Evolutionary conservation across 2,888 invertebrate species (phyloP).

Genomic region (Argyresthia goedartella): DNA sequence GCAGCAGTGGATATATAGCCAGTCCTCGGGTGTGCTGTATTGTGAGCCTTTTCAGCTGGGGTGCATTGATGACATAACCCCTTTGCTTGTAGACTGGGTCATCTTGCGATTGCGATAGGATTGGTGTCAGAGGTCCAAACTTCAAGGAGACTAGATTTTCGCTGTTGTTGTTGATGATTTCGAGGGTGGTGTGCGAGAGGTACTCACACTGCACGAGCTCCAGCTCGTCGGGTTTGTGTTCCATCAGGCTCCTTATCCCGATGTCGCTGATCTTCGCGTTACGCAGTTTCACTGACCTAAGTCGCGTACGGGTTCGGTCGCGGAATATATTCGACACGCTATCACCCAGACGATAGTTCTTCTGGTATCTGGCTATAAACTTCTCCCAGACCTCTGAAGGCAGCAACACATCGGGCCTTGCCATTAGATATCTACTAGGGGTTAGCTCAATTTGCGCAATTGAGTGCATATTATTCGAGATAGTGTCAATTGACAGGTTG

Average conservation of each 20-base stretch:
- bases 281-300: conserved; percentile 77
- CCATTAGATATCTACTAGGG: conserved; percentile 47
- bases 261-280: conserved; percentile 80
- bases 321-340: conserved; percentile 79
- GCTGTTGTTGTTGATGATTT: conserved; percentile 77
- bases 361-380: conserved; percentile 72
- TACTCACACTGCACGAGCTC: conserved; percentile 82
- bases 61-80: conserved; percentile 70
- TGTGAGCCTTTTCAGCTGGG: conserved; percentile 70
- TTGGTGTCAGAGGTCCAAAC: conserved; percentile 76
- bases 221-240: conserved; percentile 80
- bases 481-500: conserved; percentile 74
- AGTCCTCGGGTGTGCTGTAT: conserved; percentile 60
- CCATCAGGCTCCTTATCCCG: conserved; percentile 77
- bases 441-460: conserved; percentile 64
- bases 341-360: conserved; percentile 71
- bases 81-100: conserved; percentile 41
- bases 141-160: conserved; percentile 78
- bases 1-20: conserved; percentile 58
- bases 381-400: conserved; percentile 81
- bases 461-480: conserved; percentile 73
- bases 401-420: conserved; percentile 73
- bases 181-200: conserved; percentile 74
- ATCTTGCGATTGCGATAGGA: conserved; percentile 71
- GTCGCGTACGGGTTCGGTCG: conserved; percentile 75